Evolutionary conservation across 2,888 invertebrate genomes (phyloP).

Genomic region (Metallyticus violacea): DNA sequence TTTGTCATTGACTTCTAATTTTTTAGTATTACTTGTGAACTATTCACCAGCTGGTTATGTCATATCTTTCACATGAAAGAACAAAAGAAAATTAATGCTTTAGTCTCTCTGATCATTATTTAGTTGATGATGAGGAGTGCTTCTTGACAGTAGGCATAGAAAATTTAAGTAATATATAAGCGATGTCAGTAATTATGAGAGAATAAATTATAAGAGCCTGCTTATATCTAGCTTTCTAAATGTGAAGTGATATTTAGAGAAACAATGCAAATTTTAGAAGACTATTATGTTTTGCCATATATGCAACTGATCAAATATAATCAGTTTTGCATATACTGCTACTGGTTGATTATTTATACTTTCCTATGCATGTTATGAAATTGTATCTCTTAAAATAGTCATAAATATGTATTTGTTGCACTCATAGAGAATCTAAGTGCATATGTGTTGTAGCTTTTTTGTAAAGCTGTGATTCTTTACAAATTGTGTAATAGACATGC

Average conservation of each 20-base stretch:
- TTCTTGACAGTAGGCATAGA: background rate
- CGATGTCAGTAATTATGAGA: background rate
- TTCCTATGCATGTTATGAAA: background rate
- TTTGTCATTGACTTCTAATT: too few species aligned
- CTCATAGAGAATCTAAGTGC: background rate
- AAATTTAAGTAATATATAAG: background rate
- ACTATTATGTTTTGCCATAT: background rate
- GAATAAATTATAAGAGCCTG: background rate
- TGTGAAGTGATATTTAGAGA: background rate
- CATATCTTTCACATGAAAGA: background rate
- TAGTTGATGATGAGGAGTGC: background rate
- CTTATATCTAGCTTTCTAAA: background rate
- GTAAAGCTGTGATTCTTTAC: background rate
- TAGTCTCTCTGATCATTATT: background rate
- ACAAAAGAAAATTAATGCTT: background rate
- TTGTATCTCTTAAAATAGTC: background rate
- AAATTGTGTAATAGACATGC: background rate
- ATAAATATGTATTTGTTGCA: background rate
- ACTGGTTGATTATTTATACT: background rate
- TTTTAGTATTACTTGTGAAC: too few species aligned
- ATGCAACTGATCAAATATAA: background rate
- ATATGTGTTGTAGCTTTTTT: background rate
- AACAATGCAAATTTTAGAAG: background rate
- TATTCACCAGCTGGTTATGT: background rate
- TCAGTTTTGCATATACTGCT: background rate